Evolutionary conservation across 2,888 invertebrate species (phyloP).

Genomic region (Actias luna): DNA sequence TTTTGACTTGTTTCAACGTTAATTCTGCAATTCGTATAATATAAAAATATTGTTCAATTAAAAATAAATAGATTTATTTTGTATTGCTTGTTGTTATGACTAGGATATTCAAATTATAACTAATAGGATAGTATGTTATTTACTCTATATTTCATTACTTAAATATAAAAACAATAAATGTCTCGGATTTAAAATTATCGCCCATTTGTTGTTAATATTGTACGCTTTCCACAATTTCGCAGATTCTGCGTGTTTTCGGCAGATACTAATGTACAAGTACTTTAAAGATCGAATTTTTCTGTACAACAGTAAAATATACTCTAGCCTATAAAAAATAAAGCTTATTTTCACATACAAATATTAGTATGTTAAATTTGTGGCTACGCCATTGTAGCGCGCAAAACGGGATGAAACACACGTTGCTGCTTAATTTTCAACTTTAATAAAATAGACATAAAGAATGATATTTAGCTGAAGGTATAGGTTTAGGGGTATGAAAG

Average conservation of each 20-base stretch:
- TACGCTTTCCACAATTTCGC: constrained; percentile 53
- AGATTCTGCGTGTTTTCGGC: constrained; percentile 48
- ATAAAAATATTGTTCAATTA: no score
- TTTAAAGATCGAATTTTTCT: constrained; percentile 50
- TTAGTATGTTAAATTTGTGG: constrained; percentile 55
- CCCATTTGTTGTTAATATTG: constrained; percentile 34
- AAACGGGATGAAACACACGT: constrained; percentile 43
- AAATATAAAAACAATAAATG: background rate
- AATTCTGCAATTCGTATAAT: no score
- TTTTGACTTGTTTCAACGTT: no score
- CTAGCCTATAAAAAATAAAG: constrained; percentile 40
- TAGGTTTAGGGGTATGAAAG: constrained; percentile 51
- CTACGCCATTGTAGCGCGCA: constrained; percentile 57
- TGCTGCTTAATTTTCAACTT: constrained; percentile 37
- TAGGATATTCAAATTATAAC: background rate
- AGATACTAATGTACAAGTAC: constrained; percentile 47
- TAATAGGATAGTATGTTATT: background rate
- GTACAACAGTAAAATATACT: constrained; percentile 34
- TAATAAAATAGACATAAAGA: constrained; percentile 34
- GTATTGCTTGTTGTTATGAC: background rate
- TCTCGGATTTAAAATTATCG: constrained; percentile 8
- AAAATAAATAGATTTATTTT: no score
- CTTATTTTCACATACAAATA: constrained; percentile 39
- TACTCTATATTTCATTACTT: constrained; percentile 1
- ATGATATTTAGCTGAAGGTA: constrained; percentile 35